Evolutionary conservation across 1,140 invertebrate species (phyloP).

Genomic region (Brachionus angularis): DNA sequence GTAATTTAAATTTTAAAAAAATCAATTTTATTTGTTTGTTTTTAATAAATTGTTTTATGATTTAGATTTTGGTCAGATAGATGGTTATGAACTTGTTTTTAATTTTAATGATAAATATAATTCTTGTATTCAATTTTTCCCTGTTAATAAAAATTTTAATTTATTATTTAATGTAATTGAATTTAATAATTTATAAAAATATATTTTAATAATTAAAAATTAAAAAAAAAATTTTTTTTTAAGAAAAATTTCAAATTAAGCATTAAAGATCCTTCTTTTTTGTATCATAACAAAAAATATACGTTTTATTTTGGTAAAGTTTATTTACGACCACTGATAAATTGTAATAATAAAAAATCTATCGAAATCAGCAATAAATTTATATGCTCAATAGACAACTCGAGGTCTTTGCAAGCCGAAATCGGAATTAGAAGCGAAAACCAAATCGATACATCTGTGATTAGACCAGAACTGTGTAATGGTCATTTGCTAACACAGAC

Average conservation of each 20-base stretch:
- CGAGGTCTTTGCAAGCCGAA: background rate
- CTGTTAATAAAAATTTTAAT: background rate
- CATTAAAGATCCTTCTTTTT: slow-evolving; percentile 19
- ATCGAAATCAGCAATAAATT: background rate
- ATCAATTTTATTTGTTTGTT: background rate
- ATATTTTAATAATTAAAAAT: no score
- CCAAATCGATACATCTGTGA: background rate
- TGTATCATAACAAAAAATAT: background rate
- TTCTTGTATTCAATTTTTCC: slow-evolving; percentile 14
- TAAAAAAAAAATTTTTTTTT: no score
- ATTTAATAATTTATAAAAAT: no score
- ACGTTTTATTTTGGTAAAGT: slow-evolving; percentile 29
- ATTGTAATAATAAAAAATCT: background rate
- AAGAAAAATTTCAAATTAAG: background rate
- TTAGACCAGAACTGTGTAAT: background rate
- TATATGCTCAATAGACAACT: background rate
- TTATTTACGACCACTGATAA: background rate
- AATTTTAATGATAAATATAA: background rate
- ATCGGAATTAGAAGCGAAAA: slow-evolving; percentile 20
- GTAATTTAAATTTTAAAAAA: background rate
- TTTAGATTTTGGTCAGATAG: background rate
- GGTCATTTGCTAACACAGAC: slow-evolving; percentile 7
- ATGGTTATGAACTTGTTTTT: slow-evolving; percentile 13
- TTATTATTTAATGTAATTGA: no score
- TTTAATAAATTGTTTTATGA: background rate